These are phyloP conservation scores for Probosciger aterrimus DNA, from an alignment of 2,113 vertebrate species.

Conservation along the genomic window DNA sequence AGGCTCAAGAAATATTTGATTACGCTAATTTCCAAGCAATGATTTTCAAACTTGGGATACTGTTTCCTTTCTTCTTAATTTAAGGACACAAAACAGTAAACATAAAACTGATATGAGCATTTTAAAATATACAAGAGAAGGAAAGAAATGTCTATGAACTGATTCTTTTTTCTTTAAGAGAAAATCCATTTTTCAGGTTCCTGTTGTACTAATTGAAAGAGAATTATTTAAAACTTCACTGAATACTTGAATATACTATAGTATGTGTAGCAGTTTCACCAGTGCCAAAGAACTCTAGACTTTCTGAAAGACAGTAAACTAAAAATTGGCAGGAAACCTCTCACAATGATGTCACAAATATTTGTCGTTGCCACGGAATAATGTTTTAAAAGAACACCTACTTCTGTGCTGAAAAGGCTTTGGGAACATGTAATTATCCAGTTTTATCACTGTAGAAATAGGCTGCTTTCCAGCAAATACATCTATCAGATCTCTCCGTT, in stretches of 20 bases:
- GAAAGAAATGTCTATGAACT: conserved; percentile 37
- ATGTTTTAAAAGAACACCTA: conserved; percentile 59
- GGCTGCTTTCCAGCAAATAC: conserved; percentile 32
- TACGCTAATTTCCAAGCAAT: conserved; percentile 11
- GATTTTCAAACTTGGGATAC: background rate
- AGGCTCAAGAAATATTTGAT: conserved; percentile 3
- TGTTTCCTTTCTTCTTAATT: background rate
- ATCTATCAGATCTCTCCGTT: background rate
- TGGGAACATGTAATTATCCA: conserved; percentile 36
- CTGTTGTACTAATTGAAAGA: conserved; percentile 74
- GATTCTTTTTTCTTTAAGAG: conserved; percentile 67
- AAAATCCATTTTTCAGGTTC: conserved; percentile 69
- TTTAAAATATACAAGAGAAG: conserved; percentile 58
- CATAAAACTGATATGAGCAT: conserved; percentile 28
- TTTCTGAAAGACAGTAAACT: conserved; percentile 64
- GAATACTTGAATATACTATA: conserved; percentile 71
- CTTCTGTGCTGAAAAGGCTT: conserved; percentile 29
- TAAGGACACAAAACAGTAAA: conserved; percentile 48
- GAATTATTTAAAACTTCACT: conserved; percentile 78
- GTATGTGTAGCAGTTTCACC: conserved; percentile 56
- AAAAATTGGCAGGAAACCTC: conserved; percentile 60
- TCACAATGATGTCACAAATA: conserved; percentile 54
- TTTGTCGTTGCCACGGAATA: conserved; percentile 45
- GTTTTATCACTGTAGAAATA: conserved; percentile 51
- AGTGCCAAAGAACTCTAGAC: conserved; percentile 60